Conservation (phyloP, 2,888 invertebrate genomes). For the Corbicula japonica region DNA sequence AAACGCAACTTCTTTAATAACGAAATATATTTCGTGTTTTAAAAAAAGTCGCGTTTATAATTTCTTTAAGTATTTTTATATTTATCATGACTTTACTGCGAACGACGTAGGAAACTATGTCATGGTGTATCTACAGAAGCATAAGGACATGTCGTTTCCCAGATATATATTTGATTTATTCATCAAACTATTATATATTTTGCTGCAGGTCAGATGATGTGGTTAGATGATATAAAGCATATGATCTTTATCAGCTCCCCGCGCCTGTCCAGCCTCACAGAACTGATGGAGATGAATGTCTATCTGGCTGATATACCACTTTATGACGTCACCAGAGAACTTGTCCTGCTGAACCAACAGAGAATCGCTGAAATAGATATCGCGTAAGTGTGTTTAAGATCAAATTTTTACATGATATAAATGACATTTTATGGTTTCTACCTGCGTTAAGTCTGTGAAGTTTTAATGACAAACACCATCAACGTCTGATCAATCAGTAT, state of each 20-base stretch:
- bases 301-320: constrained; percentile 84
- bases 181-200: not conserved
- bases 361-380: constrained; percentile 85
- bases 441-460: too few relatives aligned
- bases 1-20: too few relatives aligned
- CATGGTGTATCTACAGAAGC: not conserved
- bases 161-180: not conserved
- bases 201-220: constrained; percentile 83
- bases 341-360: constrained; percentile 85
- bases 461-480: too few relatives aligned
- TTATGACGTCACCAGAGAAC: constrained; percentile 84
- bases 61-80: too few relatives aligned
- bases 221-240: constrained; percentile 76
- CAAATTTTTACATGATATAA: too few relatives aligned
- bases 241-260: constrained; percentile 85
- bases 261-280: constrained; percentile 80
- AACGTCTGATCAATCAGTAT: too few relatives aligned
- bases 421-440: too few relatives aligned
- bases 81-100: too few relatives aligned
- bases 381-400: constrained; percentile 42
- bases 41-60: too few relatives aligned
- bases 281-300: constrained; percentile 81
- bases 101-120: not conserved
- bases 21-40: too few relatives aligned
- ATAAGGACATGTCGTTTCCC: not conserved